Evolutionary conservation across 2,797 vertebrate genomes (phyloP).

Genomic region (Poeciliopsis presidionis): DNA sequence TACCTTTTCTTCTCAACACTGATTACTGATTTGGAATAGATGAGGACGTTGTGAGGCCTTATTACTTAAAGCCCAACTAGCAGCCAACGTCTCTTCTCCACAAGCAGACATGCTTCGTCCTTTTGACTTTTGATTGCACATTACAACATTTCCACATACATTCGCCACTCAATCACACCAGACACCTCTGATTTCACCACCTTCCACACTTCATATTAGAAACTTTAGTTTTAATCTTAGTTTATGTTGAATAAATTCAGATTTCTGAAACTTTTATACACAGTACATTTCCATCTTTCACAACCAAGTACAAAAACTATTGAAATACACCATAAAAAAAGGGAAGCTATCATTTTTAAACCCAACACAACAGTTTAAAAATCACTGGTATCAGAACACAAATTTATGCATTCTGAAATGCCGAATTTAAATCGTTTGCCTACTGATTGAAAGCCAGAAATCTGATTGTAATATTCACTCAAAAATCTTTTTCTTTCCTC

Average conservation of each 20-base stretch:
- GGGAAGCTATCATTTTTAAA: neutral
- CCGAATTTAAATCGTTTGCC: conserved; percentile 30
- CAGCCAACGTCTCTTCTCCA: neutral
- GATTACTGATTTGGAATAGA: no score
- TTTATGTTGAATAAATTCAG: neutral
- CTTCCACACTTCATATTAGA: neutral
- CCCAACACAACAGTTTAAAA: neutral
- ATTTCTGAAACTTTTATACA: neutral
- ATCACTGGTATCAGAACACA: conserved; percentile 26
- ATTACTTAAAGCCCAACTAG: neutral
- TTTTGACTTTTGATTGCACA: neutral
- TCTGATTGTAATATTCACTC: conserved; percentile 20
- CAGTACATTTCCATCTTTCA: neutral
- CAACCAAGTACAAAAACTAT: neutral
- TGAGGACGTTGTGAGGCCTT: no score
- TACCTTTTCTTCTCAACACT: no score
- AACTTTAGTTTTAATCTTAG: neutral
- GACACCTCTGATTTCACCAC: neutral
- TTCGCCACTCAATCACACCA: neutral
- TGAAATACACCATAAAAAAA: neutral
- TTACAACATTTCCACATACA: neutral
- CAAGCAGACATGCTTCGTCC: neutral
- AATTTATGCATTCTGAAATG: conserved; percentile 29
- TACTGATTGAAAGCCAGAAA: conserved; percentile 51
- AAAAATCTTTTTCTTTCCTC: conserved; percentile 33